Base-by-base conservation (phyloP, 2,797 vertebrate species). In the Pempheris klunzingeri region DNA sequence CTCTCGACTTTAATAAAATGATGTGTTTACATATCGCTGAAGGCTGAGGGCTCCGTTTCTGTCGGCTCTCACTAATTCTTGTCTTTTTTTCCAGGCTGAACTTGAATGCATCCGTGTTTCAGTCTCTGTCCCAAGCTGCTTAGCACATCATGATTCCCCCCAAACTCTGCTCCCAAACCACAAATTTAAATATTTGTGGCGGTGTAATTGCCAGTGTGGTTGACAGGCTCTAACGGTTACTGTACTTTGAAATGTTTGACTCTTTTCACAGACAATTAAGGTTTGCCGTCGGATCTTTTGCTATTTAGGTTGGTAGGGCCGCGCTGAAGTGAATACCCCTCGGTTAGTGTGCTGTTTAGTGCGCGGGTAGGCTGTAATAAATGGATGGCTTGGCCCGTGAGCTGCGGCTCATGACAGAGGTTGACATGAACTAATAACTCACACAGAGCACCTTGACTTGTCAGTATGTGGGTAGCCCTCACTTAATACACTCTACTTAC, bases 171-270 rank as follows among this genome's bases (percentile, higher is more conserved):
- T 91, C 80, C 81, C 81, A 83, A 91, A 86, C 92, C 94, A 87
- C 91, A 93, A 80, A 92, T 92, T 91, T 84, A 87, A 93, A 94
- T 94, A 92, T 92, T 92, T 94, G 94, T 2, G 90, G 92, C 41
- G 67, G 60, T 71, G 85, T 91, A 92, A 92, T 90, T 92, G 87
- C 81, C 80, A 87, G 75, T 80, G 83, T 82, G 90, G 88, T 85
- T 82, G 85, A 91, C 88, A 87, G 85, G 82, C 88, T 86, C 75
- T 87, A 81, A 87, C 77, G 58, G 87, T 90, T 84, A 87, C 85
- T 89, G 88, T 88, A 84, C 83, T 86, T 84, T 88, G 81, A 91
- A 87, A 89, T 87, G 81, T 89, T 89, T 87, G 88, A 88, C 87
- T 92, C 74, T 81, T 91, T 91, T 92, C 92, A 91, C 91, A 91